Base-by-base conservation (phyloP, 1,140 invertebrate genomes). In the Pseudachorutes palmiensis region DNA sequence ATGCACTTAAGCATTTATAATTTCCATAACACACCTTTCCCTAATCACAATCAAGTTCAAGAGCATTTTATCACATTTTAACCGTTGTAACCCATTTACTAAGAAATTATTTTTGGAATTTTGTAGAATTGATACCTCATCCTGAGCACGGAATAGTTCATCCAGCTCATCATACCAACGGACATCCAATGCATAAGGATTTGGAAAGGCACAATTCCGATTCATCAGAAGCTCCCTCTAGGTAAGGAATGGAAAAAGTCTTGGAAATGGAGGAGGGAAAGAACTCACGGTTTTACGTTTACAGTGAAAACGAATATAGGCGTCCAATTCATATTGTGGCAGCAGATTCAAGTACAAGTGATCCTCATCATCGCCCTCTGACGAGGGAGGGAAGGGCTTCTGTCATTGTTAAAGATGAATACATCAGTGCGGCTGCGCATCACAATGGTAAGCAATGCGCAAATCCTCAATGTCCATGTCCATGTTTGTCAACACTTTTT, bases 361-460 rank as follows among this genome's bases (percentile, higher is more conserved):
- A 69, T 29, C 33, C 67, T 14, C 28, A 9, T 24, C 49, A 51
- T 48, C 19, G 24, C 30, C 41, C 28, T 14, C 30, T 33, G 22
- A 62, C 22, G 55, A 67, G 70, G 49, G 71, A 72, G 55, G 68
- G 70, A 36, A 45, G 71, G 30, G 68, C 64, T 1, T 72, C 71
- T 24, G 71, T 72, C 1, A 72, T 72, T 41, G 68, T 72, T 2
- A 70, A 70, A 49, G 71, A 72, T 57, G 68, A 72, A 49, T 67
- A 72, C 28, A 41, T 70, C 14, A 57, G 41, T 30, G 51, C 51
- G 24, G 51, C 51, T 55, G 24, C 24, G 24, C 51, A 55, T 19
- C 51, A 12, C 12, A 55, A 5, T 26, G 51, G 51, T 55, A 55
- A 55, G 51, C 51, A 55, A 14, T 24, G 12, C 5, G 5, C 9